phyloP scores from a whole-genome alignment of 2,888 invertebrate genomes.

The Macrophya alboannulata region DNA sequence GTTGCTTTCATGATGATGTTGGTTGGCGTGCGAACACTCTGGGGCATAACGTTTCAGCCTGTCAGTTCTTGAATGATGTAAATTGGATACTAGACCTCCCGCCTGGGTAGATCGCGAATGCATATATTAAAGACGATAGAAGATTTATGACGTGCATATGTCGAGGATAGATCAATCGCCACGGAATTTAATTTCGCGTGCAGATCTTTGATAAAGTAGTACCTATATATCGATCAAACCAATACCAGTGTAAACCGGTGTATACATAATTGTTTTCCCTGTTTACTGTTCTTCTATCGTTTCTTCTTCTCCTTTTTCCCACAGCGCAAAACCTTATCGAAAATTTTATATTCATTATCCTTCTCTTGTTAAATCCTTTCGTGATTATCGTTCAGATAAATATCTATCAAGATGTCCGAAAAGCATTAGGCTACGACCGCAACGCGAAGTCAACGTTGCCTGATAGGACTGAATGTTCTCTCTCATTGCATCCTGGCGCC shows the following conservation, averaged over 20 bases:
- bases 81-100: conserved; percentile 17
- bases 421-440: conserved; percentile 1
- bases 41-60: conserved; percentile 25
- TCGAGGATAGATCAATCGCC: conserved; percentile 21
- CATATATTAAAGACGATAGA: conserved; percentile 9
- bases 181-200: conserved; percentile 27
- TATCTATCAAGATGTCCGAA: conserved; percentile 40
- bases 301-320: neutral
- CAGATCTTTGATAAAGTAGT: conserved; percentile 16
- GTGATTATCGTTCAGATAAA: neutral
- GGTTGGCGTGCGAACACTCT: conserved; percentile 14
- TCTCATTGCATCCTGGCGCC: neutral
- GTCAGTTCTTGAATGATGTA: conserved; percentile 41
- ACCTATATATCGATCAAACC: neutral
- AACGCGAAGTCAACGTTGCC: neutral
- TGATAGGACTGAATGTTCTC: neutral
- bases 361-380: neutral
- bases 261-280: neutral
- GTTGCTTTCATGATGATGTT: neutral
- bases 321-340: neutral
- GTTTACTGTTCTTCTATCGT: neutral
- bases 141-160: conserved; percentile 21
- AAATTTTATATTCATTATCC: neutral
- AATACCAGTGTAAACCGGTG: neutral
- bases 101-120: neutral